phyloP scores from a whole-genome alignment of 2,888 invertebrate species.

The Phyllotreta striolata region DNA sequence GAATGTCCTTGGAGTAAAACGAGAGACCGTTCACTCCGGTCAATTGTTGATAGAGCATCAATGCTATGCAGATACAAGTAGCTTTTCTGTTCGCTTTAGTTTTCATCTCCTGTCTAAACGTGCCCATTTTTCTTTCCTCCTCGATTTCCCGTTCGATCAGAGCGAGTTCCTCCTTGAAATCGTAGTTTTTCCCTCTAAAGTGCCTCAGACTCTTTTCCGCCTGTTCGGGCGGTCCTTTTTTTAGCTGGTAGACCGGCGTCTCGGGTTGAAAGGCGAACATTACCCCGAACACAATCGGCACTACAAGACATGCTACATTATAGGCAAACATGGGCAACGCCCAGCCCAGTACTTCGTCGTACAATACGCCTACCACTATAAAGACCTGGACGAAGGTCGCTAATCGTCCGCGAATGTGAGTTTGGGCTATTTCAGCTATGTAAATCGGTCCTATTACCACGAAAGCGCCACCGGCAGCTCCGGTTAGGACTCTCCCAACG shows the following conservation, averaged over 20 bases:
- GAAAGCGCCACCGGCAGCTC: conserved; percentile 77
- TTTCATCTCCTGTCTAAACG: conserved; percentile 13
- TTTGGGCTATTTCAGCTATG: conserved; percentile 82
- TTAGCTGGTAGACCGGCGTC: conserved; percentile 76
- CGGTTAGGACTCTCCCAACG: conserved; percentile 71
- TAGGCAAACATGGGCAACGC: conserved; percentile 67
- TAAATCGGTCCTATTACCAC: conserved; percentile 83
- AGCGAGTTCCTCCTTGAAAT: conserved; percentile 67
- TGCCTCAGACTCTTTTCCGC: conserved; percentile 73
- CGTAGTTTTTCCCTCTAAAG: conserved; percentile 74
- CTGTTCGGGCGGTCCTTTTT: conserved; percentile 67
- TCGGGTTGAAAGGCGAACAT: conserved; percentile 85
- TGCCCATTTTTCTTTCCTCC: neutral
- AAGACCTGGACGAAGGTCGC: conserved; percentile 86
- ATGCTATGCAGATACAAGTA: conserved; percentile 13
- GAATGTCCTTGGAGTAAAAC: conserved; percentile 26
- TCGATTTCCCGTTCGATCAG: conserved; percentile 61
- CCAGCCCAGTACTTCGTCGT: conserved; percentile 74
- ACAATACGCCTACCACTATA: conserved; percentile 80
- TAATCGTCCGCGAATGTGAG: conserved; percentile 78
- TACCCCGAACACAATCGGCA: conserved; percentile 72
- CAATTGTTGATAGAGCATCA: conserved; percentile 29
- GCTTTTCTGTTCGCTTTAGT: conserved; percentile 54
- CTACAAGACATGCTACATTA: conserved; percentile 68
- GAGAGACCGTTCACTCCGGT: conserved; percentile 13